Evolutionary conservation across 1,140 invertebrate species (phyloP), one percentile per base, ranked within the genome.

Genomic region (Euwallacea similis): DNA sequence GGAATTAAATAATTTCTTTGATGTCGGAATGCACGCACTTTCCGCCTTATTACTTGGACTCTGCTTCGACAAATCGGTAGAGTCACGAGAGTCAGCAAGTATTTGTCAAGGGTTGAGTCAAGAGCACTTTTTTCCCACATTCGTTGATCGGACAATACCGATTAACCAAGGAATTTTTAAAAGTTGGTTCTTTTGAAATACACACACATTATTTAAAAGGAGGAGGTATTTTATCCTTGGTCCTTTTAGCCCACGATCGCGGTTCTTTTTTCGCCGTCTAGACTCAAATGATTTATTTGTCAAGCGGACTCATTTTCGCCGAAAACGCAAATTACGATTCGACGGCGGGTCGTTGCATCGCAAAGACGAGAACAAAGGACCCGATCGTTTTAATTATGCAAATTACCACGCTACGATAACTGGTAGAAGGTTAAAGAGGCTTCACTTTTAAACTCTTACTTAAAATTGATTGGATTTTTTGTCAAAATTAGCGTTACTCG

Each of bases 251-350:
- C 63, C 47, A 65, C 46, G 13, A 47, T 13, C 16, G 41, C 7
- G 42, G 11, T 53, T 65, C 50, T 65, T 65, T 54, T 53, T 54
- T 65, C 65, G 65, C 50, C 65, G 65, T 66, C 65, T 66, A 66
- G 65, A 66, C 65, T 53, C 42, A 58, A 66, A 66, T 66, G 65
- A 66, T 66, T 66, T 66, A 58, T 66, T 66, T 66, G 65, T 66
- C 54, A 66, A 66, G 65, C 53, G 65, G 41, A 43, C 54, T 66
- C 65, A 66, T 66, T 66, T 66, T 66, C 65, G 65, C 42, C 65
- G 65, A 66, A 66, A 66, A 66, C 65, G 65, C 53, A 66, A 66
- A 66, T 66, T 66, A 15, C 50, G 54, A 53, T 54, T 44, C 21
- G 46, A 13, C 46, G 46, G 46, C 46, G 9, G 16, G 16, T 33